phyloP scores from a whole-genome alignment of 2,888 invertebrate species.

The Synergus itoensis region DNA sequence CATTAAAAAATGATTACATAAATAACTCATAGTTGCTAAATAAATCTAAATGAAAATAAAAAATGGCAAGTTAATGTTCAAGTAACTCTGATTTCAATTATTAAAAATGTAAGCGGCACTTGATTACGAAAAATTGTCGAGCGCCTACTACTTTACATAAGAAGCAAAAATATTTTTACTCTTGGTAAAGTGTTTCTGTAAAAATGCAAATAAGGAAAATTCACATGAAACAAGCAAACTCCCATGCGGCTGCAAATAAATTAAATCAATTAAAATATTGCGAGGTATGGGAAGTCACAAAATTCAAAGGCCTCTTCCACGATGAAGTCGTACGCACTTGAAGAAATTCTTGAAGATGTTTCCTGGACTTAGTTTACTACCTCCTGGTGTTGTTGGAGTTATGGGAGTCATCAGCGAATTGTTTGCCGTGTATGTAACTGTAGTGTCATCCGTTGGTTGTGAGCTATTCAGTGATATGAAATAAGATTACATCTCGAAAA shows the following conservation, averaged over 20 bases:
- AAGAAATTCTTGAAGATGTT: slow-evolving; percentile 98
- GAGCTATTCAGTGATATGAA: slow-evolving; percentile 68
- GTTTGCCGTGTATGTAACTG: slow-evolving; percentile 72
- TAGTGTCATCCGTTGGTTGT: slow-evolving; percentile 72
- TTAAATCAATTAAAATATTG: slow-evolving; percentile 61
- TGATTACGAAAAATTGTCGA: slow-evolving; percentile 35
- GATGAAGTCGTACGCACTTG: slow-evolving; percentile 86
- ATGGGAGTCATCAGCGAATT: slow-evolving; percentile 79
- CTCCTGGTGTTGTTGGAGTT: slow-evolving; percentile 82
- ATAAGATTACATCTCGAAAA: slow-evolving; percentile 56
- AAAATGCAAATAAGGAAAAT: slow-evolving; percentile 55
- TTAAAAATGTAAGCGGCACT: slow-evolving; percentile 1
- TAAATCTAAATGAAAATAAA: too few relatives aligned
- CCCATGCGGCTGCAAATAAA: slow-evolving; percentile 67
- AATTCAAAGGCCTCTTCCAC: slow-evolving; percentile 60
- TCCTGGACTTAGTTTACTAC: slow-evolving; percentile 89
- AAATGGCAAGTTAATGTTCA: background rate
- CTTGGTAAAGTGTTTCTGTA: slow-evolving; percentile 42
- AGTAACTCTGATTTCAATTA: background rate
- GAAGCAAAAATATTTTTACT: slow-evolving; percentile 39
- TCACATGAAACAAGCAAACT: slow-evolving; percentile 64
- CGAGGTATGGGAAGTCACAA: slow-evolving; percentile 59
- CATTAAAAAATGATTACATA: too few relatives aligned
- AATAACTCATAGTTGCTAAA: too few relatives aligned
- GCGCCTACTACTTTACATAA: slow-evolving; percentile 28